Percentiles rank a stretch among this genome's conserved stretches.
These are phyloP conservation scores for Battus philenor DNA, from an alignment of 1,140 invertebrate species.

Conservation along the genomic window DNA sequence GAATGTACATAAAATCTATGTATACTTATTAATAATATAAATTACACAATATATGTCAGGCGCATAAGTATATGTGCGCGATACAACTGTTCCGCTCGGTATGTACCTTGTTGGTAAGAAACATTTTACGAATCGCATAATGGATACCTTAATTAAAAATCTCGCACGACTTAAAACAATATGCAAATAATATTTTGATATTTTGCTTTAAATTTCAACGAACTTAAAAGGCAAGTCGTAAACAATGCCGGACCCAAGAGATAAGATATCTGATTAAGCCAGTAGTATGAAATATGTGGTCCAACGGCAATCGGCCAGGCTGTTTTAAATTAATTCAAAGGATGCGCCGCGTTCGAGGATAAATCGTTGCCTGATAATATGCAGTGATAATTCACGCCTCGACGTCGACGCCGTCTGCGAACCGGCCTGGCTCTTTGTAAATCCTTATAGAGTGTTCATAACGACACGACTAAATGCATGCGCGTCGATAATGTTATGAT, in stretches of 20 bases:
- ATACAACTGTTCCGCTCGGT: too few species aligned
- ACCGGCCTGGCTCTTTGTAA: constrained; percentile 20
- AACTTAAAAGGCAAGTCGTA: constrained; percentile 28
- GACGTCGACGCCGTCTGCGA: constrained; percentile 18
- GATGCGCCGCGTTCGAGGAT: constrained; percentile 43
- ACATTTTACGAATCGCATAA: too few species aligned
- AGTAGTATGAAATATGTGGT: constrained; percentile 39
- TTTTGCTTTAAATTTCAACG: constrained; percentile 50
- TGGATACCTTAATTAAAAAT: too few species aligned
- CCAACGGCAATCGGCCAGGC: constrained; percentile 26
- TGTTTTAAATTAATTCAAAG: constrained; percentile 61
- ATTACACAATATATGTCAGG: too few species aligned
- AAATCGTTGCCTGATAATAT: constrained; percentile 54
- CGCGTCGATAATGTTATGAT: constrained; percentile 1
- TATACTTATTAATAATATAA: too few species aligned
- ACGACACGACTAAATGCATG: constrained; percentile 10
- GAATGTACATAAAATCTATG: too few species aligned
- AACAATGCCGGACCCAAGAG: constrained; percentile 22
- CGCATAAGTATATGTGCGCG: too few species aligned
- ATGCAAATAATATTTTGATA: too few species aligned
- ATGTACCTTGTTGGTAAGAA: too few species aligned
- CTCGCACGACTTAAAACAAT: too few species aligned
- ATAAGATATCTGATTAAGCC: constrained; percentile 36
- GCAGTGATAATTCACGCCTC: constrained; percentile 54
- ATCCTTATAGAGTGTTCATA: constrained; percentile 36